These are phyloP conservation scores for Listronotus oregonensis DNA, from an alignment of 1,140 invertebrate species.

Conservation along the genomic window DNA sequence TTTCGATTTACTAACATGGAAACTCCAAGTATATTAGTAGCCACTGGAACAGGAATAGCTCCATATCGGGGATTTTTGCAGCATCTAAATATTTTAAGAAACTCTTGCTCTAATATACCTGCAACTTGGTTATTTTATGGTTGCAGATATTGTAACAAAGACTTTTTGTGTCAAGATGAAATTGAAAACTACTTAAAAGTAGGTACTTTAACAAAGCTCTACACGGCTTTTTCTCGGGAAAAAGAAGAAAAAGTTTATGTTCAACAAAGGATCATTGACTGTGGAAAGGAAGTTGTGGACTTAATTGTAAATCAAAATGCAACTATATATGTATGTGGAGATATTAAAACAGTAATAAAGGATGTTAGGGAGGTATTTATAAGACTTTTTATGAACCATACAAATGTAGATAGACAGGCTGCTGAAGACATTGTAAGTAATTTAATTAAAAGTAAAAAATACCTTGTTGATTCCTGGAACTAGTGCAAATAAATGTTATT, in stretches of 20 bases:
- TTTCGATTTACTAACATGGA: constrained; percentile 62
- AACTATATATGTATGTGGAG: constrained; percentile 78
- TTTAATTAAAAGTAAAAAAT: constrained; percentile 20
- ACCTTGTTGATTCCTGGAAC: constrained; percentile 26
- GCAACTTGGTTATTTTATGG: constrained; percentile 74
- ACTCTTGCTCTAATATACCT: constrained; percentile 51
- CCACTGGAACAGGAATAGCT: constrained; percentile 81
- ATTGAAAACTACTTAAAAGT: constrained; percentile 60
- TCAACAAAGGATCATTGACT: constrained; percentile 64
- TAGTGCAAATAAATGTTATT: too few relatives aligned
- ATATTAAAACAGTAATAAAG: constrained; percentile 73
- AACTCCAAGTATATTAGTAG: constrained; percentile 75
- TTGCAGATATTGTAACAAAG: constrained; percentile 68
- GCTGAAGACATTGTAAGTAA: constrained; percentile 15
- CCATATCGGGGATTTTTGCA: constrained; percentile 75
- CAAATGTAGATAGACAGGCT: constrained; percentile 1
- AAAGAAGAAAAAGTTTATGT: constrained; percentile 62
- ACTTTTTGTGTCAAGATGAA: constrained; percentile 68
- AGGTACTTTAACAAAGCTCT: constrained; percentile 62
- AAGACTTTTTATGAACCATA: constrained; percentile 34
- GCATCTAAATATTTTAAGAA: constrained; percentile 50
- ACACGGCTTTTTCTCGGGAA: constrained; percentile 70
- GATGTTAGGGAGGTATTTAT: constrained; percentile 67
- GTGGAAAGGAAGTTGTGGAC: constrained; percentile 62
- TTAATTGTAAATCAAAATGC: constrained; percentile 63